Conservation (phyloP, 2,797 vertebrate species). For the Crocodylus rhombifer region DNA sequence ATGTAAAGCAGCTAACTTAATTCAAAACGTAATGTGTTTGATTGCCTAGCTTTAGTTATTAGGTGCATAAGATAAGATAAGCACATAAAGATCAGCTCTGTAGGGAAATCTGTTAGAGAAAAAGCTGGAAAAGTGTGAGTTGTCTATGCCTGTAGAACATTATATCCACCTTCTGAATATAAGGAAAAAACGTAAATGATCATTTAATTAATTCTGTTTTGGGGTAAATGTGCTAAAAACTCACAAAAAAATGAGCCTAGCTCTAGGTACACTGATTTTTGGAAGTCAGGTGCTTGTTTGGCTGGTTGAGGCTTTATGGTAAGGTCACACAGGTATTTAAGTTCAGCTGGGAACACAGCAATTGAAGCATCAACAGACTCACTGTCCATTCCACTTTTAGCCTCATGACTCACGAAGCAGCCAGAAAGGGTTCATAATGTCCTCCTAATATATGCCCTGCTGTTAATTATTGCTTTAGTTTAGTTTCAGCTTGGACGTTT, state of each 20-base stretch:
- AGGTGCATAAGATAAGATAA: constrained; percentile 8
- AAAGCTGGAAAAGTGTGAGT: neutral
- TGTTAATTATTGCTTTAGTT: neutral
- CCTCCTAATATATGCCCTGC: neutral
- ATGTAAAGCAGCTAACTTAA: constrained; percentile 39
- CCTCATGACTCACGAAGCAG: neutral
- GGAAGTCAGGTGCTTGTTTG: neutral
- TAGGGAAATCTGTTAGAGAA: constrained; percentile 2
- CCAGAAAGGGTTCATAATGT: neutral
- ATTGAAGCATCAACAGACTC: neutral
- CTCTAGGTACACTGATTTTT: neutral
- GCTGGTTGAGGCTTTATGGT: neutral
- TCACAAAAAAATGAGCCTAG: neutral
- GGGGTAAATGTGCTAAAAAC: neutral
- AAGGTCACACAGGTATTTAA: neutral
- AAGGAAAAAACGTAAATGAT: neutral
- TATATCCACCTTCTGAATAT: neutral
- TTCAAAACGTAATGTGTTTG: neutral
- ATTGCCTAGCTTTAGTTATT: neutral
- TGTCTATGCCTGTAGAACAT: neutral
- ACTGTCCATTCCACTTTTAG: neutral
- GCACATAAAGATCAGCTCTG: constrained; percentile 24
- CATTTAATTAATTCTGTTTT: neutral
- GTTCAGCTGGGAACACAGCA: neutral
- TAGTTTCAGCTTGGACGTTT: neutral